Percentiles rank a stretch among this genome's conserved stretches.
Conservation (phyloP, 2,888 invertebrate species). For the Blera fallax region DNA sequence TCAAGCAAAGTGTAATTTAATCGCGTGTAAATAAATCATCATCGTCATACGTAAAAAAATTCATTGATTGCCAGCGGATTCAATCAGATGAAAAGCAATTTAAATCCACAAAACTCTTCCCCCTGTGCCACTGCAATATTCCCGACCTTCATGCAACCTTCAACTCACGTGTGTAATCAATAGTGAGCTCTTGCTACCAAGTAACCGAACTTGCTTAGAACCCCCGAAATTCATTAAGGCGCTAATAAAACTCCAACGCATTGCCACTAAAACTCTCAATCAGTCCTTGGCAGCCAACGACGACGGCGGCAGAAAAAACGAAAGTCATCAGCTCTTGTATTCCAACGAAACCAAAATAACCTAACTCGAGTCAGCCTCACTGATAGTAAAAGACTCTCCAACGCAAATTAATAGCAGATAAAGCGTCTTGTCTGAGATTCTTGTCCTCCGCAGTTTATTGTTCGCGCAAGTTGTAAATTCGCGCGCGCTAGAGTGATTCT, state of each 20-base stretch:
- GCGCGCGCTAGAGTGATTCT: slow-evolving; percentile 3
- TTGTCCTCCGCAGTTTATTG: not conserved
- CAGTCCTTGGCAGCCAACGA: slow-evolving; percentile 5
- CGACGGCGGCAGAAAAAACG: not conserved
- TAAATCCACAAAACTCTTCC: not conserved
- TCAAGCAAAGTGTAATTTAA: not conserved
- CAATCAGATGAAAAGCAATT: not conserved
- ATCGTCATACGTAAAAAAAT: not conserved
- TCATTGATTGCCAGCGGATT: not conserved
- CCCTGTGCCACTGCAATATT: slow-evolving; percentile 28
- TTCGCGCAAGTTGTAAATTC: not conserved
- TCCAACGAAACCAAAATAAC: not conserved
- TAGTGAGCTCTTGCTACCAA: slow-evolving; percentile 73
- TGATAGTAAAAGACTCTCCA: slow-evolving; percentile 68
- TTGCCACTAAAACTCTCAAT: slow-evolving; percentile 30
- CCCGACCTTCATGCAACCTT: slow-evolving; percentile 81
- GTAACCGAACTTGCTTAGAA: slow-evolving; percentile 41
- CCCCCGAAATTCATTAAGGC: not conserved
- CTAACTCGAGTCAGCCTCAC: slow-evolving; percentile 74
- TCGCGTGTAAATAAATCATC: not conserved
- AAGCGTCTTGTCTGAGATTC: not conserved
- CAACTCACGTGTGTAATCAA: slow-evolving; percentile 79
- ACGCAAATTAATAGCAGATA: slow-evolving; percentile 62
- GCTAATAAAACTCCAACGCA: slow-evolving; percentile 73
- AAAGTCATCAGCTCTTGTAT: not conserved